These are phyloP conservation scores for Dermatemys mawii DNA, from an alignment of 2,113 vertebrate species.

Conservation along the genomic window DNA sequence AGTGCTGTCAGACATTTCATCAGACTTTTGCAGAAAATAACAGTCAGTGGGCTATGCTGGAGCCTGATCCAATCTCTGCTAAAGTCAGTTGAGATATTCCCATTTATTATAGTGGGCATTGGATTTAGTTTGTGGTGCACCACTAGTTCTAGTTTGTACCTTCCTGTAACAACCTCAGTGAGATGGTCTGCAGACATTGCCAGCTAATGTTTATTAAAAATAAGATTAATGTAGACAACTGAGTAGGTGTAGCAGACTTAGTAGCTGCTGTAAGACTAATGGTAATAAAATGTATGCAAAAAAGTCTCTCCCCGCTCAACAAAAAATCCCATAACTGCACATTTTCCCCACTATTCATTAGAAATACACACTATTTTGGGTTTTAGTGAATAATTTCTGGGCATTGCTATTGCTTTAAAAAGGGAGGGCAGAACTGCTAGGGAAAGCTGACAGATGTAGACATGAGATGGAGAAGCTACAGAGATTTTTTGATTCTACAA, in stretches of 20 bases:
- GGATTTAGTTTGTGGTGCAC: not conserved
- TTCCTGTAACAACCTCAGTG: too few species aligned
- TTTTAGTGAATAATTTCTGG: not conserved
- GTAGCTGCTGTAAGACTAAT: not conserved
- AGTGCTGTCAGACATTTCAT: not conserved
- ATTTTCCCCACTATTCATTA: not conserved
- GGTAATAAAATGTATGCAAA: not conserved
- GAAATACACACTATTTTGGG: not conserved
- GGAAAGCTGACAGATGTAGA: not conserved
- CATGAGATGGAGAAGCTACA: not conserved
- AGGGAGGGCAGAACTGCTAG: not conserved
- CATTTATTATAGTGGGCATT: not conserved
- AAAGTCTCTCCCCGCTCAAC: not conserved
- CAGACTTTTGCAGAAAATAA: not conserved
- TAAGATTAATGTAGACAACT: not conserved
- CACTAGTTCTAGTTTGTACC: not conserved
- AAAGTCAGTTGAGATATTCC: not conserved
- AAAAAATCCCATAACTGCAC: not conserved
- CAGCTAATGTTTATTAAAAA: not conserved
- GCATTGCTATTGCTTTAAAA: not conserved
- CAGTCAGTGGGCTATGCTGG: not conserved
- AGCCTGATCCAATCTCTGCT: not conserved
- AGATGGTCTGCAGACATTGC: not conserved
- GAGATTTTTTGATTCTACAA: not conserved
- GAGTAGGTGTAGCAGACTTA: not conserved